Evolutionary conservation across 2,113 vertebrate species (phyloP).

Genomic region (Mormyrus lacerda): DNA sequence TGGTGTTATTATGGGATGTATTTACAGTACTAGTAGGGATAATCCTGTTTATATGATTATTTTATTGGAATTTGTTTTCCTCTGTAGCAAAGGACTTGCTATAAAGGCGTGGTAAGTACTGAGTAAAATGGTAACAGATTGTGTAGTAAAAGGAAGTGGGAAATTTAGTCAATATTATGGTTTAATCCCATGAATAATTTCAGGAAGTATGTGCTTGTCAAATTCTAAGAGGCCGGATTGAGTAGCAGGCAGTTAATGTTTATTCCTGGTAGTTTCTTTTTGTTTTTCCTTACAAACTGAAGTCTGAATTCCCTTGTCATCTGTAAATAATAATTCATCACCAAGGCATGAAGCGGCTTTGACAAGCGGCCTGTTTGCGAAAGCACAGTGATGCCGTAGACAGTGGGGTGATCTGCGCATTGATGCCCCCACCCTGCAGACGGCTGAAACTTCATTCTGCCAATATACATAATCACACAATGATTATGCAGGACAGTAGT

Average conservation of each 20-base stretch:
- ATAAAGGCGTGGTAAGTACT: neutral
- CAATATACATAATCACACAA: neutral
- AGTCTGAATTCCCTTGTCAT: neutral
- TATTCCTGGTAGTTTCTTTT: neutral
- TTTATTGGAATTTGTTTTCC: neutral
- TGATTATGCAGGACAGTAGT: neutral
- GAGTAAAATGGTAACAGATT: neutral
- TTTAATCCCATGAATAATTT: neutral
- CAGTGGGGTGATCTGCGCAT: neutral
- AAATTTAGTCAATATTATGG: neutral
- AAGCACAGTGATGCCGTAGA: neutral
- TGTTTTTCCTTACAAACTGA: neutral
- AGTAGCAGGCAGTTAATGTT: neutral
- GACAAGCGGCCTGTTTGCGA: neutral
- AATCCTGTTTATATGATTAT: neutral
- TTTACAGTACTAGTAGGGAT: neutral
- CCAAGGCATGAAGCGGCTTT: neutral
- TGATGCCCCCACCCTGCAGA: neutral
- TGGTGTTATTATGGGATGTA: neutral
- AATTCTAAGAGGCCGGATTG: neutral
- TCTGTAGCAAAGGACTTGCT: neutral
- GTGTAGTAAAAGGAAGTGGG: neutral
- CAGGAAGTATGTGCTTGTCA: neutral
- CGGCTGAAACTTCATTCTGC: neutral
- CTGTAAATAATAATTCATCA: neutral